Conservation (phyloP, 2,888 invertebrate genomes). For the Lasioglossum morio region DNA sequence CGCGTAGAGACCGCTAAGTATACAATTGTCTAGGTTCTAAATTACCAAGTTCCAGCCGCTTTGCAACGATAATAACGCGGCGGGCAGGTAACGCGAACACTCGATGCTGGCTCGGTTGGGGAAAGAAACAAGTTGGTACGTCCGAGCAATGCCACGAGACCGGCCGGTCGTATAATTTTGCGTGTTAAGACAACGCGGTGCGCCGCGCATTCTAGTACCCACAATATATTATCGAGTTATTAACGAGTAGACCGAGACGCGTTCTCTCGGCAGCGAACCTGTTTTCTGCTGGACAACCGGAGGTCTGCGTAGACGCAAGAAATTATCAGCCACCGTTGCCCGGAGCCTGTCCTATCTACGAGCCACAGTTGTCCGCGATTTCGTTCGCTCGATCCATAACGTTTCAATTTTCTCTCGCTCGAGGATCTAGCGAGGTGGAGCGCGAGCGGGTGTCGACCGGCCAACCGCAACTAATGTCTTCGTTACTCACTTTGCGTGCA, state of each 20-base stretch:
- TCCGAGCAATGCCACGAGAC: background rate
- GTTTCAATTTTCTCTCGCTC: slow-evolving; percentile 6
- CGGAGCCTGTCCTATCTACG: background rate
- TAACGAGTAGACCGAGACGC: slow-evolving; percentile 48
- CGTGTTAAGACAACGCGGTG: slow-evolving; percentile 40
- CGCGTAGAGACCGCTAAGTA: background rate
- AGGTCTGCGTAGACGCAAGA: slow-evolving; percentile 25
- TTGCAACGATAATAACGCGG: background rate
- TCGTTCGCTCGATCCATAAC: background rate
- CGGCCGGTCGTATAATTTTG: slow-evolving; percentile 20
- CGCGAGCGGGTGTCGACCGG: background rate
- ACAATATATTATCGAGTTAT: slow-evolving; percentile 58
- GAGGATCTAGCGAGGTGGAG: background rate
- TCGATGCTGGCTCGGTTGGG: background rate
- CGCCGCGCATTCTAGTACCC: slow-evolving; percentile 23
- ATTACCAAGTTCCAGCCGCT: background rate
- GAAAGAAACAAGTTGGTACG: background rate
- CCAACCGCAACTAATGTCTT: slow-evolving; percentile 1
- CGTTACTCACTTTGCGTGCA: background rate
- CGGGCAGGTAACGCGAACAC: background rate
- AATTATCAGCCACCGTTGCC: slow-evolving; percentile 37
- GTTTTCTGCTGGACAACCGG: slow-evolving; percentile 44
- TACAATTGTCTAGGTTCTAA: background rate
- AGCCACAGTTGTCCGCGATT: slow-evolving; percentile 6
- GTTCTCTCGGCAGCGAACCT: slow-evolving; percentile 44